Evolutionary conservation across 1,140 invertebrate species (phyloP), one percentile per base, ranked within the genome.

Genomic region (Neodiprion fabricii): DNA sequence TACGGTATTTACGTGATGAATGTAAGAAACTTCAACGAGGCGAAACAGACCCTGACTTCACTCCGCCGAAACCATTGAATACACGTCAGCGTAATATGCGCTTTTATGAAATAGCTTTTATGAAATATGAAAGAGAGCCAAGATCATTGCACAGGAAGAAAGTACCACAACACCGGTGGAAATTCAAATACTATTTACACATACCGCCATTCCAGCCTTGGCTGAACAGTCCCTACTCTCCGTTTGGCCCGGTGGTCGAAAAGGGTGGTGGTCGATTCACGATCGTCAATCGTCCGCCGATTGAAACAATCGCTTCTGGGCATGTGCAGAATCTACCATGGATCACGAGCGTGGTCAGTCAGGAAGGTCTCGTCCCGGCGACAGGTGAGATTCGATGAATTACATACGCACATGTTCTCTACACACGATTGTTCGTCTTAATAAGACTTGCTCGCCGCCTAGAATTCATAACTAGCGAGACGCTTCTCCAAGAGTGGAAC

Each of bases 211-310:
- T 40, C 28, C 28, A 40, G 28, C 1, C 28, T 5, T 40, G 1
- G 1, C 2, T 40, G 28, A 40, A 5, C 28, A 40, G 28, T 40
- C 28, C 28, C 28, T 91, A 89, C 79, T 85, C 80, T 9, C 83
- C 84, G 40, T 84, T 85, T 74, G 84, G 82, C 10, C 75, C 81
- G 9, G 83, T 84, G 11, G 80, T 86, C 1, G 85, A 85, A 68
- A 74, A 73, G 2, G 81, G 83, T 1, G 79, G 89, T 2, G 78
- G 87, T 12, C 87, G 91, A 5, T 94, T 94, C 84, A 83, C 89
- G 1, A 91, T 92, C 82, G 75, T 92, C 0, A 82, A 82, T 0
- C 80, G 88, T 74, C 85, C 89, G 72, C 91, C 91, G 0, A 89
- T 86, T 78, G 80, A 87, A 9, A 83, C 89, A 0, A 85, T 90